These are phyloP conservation scores for Brienomyrus longianalis DNA, from an alignment of 2,113 vertebrate genomes.

Conservation along the genomic window DNA sequence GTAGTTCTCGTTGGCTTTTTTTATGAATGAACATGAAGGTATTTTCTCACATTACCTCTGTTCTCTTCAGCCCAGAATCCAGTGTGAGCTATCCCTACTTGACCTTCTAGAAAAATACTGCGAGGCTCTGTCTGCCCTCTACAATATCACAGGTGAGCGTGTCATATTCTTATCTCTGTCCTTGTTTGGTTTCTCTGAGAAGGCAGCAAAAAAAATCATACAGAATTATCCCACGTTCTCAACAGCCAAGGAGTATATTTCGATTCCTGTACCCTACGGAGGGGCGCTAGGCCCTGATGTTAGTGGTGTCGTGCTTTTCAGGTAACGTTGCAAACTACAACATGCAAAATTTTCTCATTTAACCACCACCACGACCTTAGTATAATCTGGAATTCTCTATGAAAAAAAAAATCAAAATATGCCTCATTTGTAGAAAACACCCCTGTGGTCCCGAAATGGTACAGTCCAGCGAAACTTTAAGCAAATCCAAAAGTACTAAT, in stretches of 20 bases:
- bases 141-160: slow-evolving; percentile 58
- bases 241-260: not conserved
- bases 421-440: not conserved
- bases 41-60: not conserved
- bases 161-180: not conserved
- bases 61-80: slow-evolving; percentile 44
- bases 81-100: slow-evolving; percentile 48
- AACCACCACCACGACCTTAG: no score
- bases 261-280: not conserved
- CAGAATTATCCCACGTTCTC: not conserved
- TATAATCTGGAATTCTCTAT: no score
- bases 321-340: not conserved
- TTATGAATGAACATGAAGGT: not conserved
- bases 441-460: not conserved
- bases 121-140: slow-evolving; percentile 46
- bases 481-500: not conserved
- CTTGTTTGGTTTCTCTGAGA: not conserved
- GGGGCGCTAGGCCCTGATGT: not conserved
- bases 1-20: not conserved
- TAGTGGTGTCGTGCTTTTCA: not conserved
- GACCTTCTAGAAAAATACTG: slow-evolving; percentile 57
- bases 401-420: not conserved
- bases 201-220: not conserved
- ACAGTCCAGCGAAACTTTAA: not conserved
- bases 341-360: not conserved